Percentiles rank a stretch among this genome's conserved stretches.
Conservation (phyloP, 2,113 vertebrate genomes). For the Anolis carolinensis region DNA sequence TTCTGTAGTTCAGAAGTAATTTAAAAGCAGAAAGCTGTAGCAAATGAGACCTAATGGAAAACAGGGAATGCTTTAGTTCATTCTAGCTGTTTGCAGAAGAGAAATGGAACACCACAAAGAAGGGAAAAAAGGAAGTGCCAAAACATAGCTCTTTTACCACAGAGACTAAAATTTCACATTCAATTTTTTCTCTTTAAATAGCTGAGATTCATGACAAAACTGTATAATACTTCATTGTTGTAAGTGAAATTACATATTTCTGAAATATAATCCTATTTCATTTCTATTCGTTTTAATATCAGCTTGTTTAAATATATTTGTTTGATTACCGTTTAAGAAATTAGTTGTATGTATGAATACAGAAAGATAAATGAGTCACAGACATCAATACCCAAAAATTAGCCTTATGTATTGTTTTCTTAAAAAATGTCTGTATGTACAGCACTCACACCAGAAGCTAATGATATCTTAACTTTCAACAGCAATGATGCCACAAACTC, state of each 20-base stretch:
- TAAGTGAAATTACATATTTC: constrained; percentile 23
- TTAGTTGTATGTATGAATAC: not conserved
- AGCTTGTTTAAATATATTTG: not conserved
- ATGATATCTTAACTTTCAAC: not conserved
- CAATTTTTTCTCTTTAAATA: constrained; percentile 32
- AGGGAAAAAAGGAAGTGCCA: constrained; percentile 45
- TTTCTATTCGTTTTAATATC: not conserved
- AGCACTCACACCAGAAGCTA: not conserved
- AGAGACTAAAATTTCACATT: constrained; percentile 46
- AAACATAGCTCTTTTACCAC: constrained; percentile 43
- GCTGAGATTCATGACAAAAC: constrained; percentile 43
- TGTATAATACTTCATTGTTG: constrained; percentile 16
- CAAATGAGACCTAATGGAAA: constrained; percentile 85
- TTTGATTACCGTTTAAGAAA: constrained; percentile 25
- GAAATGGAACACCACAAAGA: constrained; percentile 63
- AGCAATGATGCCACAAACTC: not conserved
- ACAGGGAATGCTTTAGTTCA: constrained; percentile 75
- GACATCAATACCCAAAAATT: not conserved
- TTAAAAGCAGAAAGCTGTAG: constrained; percentile 85
- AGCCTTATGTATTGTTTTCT: not conserved
- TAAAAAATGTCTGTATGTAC: not conserved
- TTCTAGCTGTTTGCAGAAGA: constrained; percentile 66
- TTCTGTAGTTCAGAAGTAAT: constrained; percentile 83
- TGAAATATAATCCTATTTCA: constrained; percentile 33
- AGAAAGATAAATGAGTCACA: not conserved